phyloP scores from a whole-genome alignment of 2,113 vertebrate genomes.

The Nannobrachium achirus region DNA sequence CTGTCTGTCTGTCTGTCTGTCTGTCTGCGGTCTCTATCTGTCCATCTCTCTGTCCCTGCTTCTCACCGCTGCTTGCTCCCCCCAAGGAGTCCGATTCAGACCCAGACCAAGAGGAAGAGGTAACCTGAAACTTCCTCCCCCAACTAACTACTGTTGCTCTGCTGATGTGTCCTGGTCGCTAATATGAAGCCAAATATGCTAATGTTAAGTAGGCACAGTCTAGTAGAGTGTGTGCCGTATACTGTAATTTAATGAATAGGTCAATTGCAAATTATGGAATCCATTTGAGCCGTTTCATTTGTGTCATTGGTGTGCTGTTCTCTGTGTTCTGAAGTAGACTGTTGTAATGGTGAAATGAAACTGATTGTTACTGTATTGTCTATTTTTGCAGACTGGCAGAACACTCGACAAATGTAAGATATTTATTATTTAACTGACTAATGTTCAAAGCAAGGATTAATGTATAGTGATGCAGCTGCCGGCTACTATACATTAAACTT shows the following conservation, averaged over 20 bases:
- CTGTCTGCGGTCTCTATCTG: conserved; percentile 65
- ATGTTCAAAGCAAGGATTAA: background rate
- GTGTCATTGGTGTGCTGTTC: conserved; percentile 7
- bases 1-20: background rate
- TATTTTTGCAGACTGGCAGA: conserved; percentile 86
- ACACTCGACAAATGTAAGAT: conserved; percentile 95
- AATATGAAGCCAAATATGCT: conserved; percentile 8
- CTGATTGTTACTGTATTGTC: conserved; percentile 41
- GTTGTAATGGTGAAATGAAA: background rate
- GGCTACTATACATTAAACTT: background rate
- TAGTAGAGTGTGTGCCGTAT: background rate
- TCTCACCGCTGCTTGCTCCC: conserved; percentile 81
- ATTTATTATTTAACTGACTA: conserved; percentile 41
- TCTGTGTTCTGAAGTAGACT: background rate
- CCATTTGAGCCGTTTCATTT: background rate
- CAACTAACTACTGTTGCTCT: conserved; percentile 38
- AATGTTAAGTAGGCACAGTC: background rate
- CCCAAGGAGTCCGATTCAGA: conserved; percentile 97
- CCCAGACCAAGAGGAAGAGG: conserved; percentile 95
- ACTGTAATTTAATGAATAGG: background rate
- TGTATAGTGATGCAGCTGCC: no score
- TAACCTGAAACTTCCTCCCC: conserved; percentile 76
- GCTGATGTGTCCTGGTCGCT: conserved; percentile 17
- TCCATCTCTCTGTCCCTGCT: conserved; percentile 72
- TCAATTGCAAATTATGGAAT: background rate